These are phyloP conservation scores for Cryptocephalus primarius DNA, from an alignment of 2,888 invertebrate species.

Conservation along the genomic window DNA sequence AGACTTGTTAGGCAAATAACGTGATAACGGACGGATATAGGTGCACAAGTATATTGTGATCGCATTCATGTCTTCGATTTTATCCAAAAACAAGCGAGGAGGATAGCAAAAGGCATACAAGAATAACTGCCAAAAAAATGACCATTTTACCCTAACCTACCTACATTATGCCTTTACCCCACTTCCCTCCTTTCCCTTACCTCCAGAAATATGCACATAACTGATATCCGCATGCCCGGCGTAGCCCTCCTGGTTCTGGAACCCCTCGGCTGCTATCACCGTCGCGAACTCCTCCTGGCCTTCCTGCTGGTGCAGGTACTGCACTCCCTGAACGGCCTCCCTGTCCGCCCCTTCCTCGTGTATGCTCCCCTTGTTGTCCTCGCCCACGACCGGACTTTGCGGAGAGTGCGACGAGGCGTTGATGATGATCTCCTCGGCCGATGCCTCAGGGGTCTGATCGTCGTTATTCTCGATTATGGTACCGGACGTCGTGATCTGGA, in stretches of 20 bases:
- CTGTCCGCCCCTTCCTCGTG: no score
- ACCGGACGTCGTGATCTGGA: slow-evolving; percentile 33
- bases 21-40: no score
- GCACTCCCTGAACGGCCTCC: no score
- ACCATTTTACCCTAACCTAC: no score
- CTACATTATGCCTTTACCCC: no score
- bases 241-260: slow-evolving; percentile 1
- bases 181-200: no score
- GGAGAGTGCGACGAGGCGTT: slow-evolving; percentile 14
- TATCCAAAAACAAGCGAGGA: no score
- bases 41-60: no score
- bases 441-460: slow-evolving; percentile 23
- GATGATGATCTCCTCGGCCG: slow-evolving; percentile 31
- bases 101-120: no score
- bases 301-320: slow-evolving; percentile 3
- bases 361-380: not conserved
- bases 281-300: slow-evolving; percentile 1
- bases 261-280: not conserved
- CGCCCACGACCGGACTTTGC: slow-evolving; percentile 11
- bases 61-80: no score
- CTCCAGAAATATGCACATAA: slow-evolving; percentile 9
- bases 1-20: no score
- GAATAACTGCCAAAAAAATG: no score
- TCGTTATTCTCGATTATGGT: slow-evolving; percentile 29
- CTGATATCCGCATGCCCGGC: slow-evolving; percentile 12